These are phyloP conservation scores for Grammomys dolichurus DNA, from an alignment of 2,113 vertebrate species.

Conservation along the genomic window DNA sequence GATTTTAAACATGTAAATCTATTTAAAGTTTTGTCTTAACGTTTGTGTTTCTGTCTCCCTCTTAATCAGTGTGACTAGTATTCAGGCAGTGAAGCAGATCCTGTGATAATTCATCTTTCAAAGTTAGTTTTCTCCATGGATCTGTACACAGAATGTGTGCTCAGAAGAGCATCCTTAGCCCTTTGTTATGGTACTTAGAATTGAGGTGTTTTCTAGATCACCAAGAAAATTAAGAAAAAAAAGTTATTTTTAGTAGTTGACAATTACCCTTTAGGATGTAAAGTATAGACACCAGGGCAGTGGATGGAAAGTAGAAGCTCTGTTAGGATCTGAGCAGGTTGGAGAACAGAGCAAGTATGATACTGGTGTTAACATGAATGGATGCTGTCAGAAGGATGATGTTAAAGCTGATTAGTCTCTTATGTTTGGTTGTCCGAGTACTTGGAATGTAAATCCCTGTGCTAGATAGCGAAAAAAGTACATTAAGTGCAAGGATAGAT, in stretches of 20 bases:
- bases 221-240: slow-evolving; percentile 41
- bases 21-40: slow-evolving; percentile 24
- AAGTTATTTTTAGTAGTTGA: slow-evolving; percentile 30
- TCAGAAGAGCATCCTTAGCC: neutral
- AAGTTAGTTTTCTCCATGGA: slow-evolving; percentile 7
- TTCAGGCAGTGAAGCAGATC: neutral
- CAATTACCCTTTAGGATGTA: neutral
- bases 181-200: neutral
- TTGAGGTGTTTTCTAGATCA: neutral
- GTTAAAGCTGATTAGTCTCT: neutral
- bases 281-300: neutral
- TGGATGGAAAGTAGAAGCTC: neutral
- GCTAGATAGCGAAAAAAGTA: slow-evolving; percentile 1
- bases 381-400: neutral
- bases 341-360: neutral
- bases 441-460: slow-evolving; percentile 25
- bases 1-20: slow-evolving; percentile 13
- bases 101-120: neutral
- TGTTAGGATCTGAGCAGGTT: neutral
- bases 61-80: slow-evolving; percentile 31
- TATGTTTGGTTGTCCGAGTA: neutral
- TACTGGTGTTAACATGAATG: neutral
- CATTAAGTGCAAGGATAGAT: neutral
- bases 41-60: slow-evolving; percentile 17
- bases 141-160: neutral